phyloP scores from a whole-genome alignment of 1,140 invertebrate species.

The Drosophila rufa region DNA sequence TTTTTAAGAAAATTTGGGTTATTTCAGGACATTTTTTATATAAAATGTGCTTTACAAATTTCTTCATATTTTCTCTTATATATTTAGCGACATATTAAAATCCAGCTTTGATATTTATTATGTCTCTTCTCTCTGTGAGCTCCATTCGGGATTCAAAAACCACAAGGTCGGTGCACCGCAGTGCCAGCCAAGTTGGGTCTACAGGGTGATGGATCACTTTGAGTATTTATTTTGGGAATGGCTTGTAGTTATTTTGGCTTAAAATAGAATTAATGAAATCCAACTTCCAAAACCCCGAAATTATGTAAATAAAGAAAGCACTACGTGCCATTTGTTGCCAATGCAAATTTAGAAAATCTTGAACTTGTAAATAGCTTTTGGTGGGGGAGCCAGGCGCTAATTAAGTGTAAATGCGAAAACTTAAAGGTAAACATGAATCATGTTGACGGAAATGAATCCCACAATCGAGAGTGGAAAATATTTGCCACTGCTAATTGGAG shows the following conservation, averaged over 20 bases:
- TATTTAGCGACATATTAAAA: background rate
- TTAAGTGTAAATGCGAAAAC: conserved; percentile 26
- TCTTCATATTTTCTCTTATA: background rate
- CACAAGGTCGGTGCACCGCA: conserved; percentile 4
- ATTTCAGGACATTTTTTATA: too few relatives aligned
- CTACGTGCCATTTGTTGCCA: background rate
- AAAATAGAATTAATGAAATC: background rate
- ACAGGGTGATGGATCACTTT: conserved; percentile 27
- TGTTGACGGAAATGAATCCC: conserved; percentile 36
- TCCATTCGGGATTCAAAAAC: conserved; percentile 3
- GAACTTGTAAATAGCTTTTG: background rate
- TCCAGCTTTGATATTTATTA: background rate
- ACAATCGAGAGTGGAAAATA: conserved; percentile 40
- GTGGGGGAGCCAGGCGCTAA: conserved; percentile 19
- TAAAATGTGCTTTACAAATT: too few relatives aligned
- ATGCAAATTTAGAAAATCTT: background rate
- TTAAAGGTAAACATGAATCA: conserved; percentile 52
- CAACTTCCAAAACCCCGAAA: background rate
- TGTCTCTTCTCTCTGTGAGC: background rate
- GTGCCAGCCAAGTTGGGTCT: background rate
- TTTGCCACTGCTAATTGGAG: conserved; percentile 34
- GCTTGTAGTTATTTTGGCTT: background rate
- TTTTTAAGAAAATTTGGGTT: too few relatives aligned
- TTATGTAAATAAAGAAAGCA: background rate
- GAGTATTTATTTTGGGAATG: conserved; percentile 19